Conservation (phyloP, 2,888 invertebrate genomes). For the Drosophila neonasuta region DNA sequence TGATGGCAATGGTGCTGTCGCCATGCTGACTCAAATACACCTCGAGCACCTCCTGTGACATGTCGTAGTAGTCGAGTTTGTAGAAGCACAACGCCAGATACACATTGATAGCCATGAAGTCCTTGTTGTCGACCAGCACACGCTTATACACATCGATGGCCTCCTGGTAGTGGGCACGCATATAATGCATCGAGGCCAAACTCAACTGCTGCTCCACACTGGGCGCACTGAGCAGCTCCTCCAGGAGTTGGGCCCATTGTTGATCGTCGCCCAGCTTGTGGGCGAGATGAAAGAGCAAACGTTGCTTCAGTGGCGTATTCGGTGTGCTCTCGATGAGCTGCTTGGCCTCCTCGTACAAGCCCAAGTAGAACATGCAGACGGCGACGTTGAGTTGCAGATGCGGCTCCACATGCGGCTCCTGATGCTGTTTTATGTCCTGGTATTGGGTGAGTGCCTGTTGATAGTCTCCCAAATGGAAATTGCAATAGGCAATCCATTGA, state of each 20-base stretch:
- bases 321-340: slow-evolving; percentile 86
- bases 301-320: slow-evolving; percentile 86
- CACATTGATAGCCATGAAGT: slow-evolving; percentile 96
- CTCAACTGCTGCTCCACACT: slow-evolving; percentile 95
- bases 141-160: slow-evolving; percentile 99
- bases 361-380: slow-evolving; percentile 96
- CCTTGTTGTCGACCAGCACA: slow-evolving; percentile 95
- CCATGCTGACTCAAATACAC: slow-evolving; percentile 95
- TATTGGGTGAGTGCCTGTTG: slow-evolving; percentile 90
- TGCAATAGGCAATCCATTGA: slow-evolving; percentile 96
- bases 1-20: slow-evolving; percentile 97
- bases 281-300: slow-evolving; percentile 95
- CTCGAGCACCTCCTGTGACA: slow-evolving; percentile 97
- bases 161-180: slow-evolving; percentile 98
- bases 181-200: slow-evolving; percentile 96
- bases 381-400: slow-evolving; percentile 90
- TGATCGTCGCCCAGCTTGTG: slow-evolving; percentile 96
- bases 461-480: slow-evolving; percentile 97
- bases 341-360: slow-evolving; percentile 86
- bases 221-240: slow-evolving; percentile 89
- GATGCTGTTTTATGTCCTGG: slow-evolving; percentile 82
- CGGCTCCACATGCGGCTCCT: slow-evolving; percentile 24
- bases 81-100: slow-evolving; percentile 99
- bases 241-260: slow-evolving; percentile 91
- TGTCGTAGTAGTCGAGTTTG: slow-evolving; percentile 98